Evolutionary conservation across 2,888 invertebrate species (phyloP), one percentile per base, ranked within the genome.

Genomic region (Lapara coniferarum): DNA sequence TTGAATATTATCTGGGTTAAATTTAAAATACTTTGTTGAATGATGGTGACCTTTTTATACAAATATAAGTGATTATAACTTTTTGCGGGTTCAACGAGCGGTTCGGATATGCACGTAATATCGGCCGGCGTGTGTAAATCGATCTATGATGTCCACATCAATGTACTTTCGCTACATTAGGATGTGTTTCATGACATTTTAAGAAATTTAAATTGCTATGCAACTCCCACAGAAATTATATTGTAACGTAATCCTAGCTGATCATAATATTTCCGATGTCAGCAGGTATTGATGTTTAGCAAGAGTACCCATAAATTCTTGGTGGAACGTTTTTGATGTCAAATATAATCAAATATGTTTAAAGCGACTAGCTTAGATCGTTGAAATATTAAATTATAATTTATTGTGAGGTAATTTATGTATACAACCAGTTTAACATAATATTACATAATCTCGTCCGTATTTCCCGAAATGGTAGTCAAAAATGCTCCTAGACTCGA

Each of bases 161-260:
- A 59, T 63, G 13, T 19, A 49, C 63, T 49, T 63, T 63, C 63
- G 13, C 63, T 63, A 44, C 16, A 44, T 59, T 25, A 49, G 63
- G 49, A 63, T 46, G 59, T 63, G 59, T 52, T 53, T 37, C 25
- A 19, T 53, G 16, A 66, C 55, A 53, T 70, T 68, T 66, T 69
- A 55, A 16, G 55, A 19, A 63, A 58, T 7, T 30, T 30, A 63
- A 49, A 63, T 63, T 63, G 49, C 13, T 49, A 49, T 46, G 46
- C 63, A 63, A 49, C 63, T 49, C 49, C 49, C 19, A 10, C 16
- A 46, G 13, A 12, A 19, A 37, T 19, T 12, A 49, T 2, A 5
- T 16, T 19, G 46, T 49, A 46, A 59, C 44, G n/a, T 46, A 46
- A 63, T 16, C 4, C 46, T 49, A 19, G 16, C 16, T 59, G n/a